Evolutionary conservation across 2,113 vertebrate genomes (phyloP).

Genomic region (Elachura formosa): DNA sequence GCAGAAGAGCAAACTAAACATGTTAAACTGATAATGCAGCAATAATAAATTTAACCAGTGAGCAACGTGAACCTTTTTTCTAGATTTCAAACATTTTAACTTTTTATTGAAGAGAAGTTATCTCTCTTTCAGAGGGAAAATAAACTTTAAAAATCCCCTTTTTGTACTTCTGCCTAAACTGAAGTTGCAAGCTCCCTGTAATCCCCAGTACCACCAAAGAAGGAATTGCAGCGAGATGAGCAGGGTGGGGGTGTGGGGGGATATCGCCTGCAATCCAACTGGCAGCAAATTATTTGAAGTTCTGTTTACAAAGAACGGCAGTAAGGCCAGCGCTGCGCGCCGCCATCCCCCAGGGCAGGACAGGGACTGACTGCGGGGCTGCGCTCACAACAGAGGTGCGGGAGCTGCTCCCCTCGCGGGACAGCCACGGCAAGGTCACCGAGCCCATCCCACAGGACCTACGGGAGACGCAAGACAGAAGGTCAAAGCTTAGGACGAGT

Average conservation of each 20-base stretch:
- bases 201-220: constrained; percentile 69
- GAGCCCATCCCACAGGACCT: neutral
- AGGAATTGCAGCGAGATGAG: constrained; percentile 38
- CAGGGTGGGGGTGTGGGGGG: neutral
- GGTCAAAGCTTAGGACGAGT: neutral
- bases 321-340: constrained; percentile 2
- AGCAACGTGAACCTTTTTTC: constrained; percentile 14
- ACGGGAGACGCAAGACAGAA: neutral
- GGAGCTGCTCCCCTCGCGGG: neutral
- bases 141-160: constrained; percentile 21
- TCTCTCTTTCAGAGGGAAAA: neutral
- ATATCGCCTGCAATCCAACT: constrained; percentile 53
- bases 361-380: neutral
- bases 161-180: constrained; percentile 10
- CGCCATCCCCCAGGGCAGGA: too few relatives aligned
- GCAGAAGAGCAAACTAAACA: neutral
- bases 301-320: constrained; percentile 46
- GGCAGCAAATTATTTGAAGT: constrained; percentile 60
- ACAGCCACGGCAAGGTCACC: neutral
- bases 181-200: constrained; percentile 19
- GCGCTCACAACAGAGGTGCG: neutral
- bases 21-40: neutral
- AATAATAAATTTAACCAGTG: neutral
- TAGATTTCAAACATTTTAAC: constrained; percentile 33
- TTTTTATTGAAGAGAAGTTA: neutral